These are phyloP conservation scores for Acipenser oxyrinchus DNA, from an alignment of 2,797 vertebrate species.

Conservation along the genomic window DNA sequence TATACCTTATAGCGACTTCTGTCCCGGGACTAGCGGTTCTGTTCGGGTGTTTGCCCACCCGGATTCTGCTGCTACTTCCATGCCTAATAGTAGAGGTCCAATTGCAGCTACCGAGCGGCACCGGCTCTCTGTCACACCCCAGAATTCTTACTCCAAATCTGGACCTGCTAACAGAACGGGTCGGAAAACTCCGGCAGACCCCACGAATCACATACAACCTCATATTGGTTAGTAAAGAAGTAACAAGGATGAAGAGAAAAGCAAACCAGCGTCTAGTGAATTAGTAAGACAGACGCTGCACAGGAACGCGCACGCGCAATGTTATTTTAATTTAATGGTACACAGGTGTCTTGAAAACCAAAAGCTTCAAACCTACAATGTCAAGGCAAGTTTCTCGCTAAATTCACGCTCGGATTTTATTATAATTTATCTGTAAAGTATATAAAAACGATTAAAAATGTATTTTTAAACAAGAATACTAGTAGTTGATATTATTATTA, in stretches of 20 bases:
- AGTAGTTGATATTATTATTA: too few species aligned
- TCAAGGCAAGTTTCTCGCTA: too few species aligned
- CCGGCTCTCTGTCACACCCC: constrained; percentile 27
- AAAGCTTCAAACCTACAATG: too few species aligned
- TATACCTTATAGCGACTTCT: constrained; percentile 38
- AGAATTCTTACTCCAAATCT: constrained; percentile 23
- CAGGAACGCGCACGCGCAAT: not conserved
- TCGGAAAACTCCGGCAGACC: constrained; percentile 39
- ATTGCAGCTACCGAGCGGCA: not conserved
- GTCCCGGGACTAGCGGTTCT: constrained; percentile 15
- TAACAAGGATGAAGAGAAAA: too few species aligned
- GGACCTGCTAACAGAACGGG: constrained; percentile 9
- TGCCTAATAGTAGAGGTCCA: constrained; percentile 23
- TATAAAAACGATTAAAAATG: too few species aligned
- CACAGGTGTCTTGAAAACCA: too few species aligned
- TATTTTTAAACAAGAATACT: too few species aligned
- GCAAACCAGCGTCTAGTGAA: not conserved
- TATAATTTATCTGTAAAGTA: too few species aligned
- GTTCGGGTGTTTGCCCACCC: constrained; percentile 21
- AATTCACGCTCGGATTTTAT: too few species aligned
- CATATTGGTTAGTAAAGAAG: constrained; percentile 18
- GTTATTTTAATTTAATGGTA: not conserved
- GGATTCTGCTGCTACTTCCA: constrained; percentile 20
- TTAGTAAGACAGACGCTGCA: not conserved
- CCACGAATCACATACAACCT: constrained; percentile 34